phyloP scores from a whole-genome alignment of 1,140 invertebrate species.

The Mya arenaria region DNA sequence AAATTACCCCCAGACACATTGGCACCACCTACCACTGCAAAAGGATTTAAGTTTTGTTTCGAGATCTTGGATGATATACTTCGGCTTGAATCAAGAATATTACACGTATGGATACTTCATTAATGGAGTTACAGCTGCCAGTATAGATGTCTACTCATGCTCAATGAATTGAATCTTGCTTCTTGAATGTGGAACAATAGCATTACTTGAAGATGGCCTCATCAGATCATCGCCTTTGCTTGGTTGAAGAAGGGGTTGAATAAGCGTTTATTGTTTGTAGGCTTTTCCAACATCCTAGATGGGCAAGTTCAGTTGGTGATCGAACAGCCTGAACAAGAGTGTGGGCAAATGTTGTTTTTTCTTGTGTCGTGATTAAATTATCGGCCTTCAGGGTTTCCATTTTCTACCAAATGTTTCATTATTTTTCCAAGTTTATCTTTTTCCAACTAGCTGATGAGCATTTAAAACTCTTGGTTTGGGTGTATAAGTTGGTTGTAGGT shows the following conservation, averaged over 20 bases:
- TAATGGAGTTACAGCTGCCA: constrained; percentile 26
- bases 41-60: constrained; percentile 49
- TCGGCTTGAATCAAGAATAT: constrained; percentile 19
- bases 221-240: too few relatives aligned
- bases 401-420: constrained; percentile 24
- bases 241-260: constrained; percentile 17
- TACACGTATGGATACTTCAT: too few relatives aligned
- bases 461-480: constrained; percentile 5
- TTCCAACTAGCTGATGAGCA: constrained; percentile 27
- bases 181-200: too few relatives aligned
- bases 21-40: constrained; percentile 35
- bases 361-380: constrained; percentile 51
- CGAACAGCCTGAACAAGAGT: constrained; percentile 12
- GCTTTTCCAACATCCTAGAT: constrained; percentile 43
- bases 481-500: constrained; percentile 4
- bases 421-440: too few relatives aligned
- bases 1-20: constrained; percentile 27
- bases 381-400: constrained; percentile 12
- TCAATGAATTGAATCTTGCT: too few relatives aligned
- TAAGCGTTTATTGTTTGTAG: constrained; percentile 19
- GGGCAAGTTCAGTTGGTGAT: constrained; percentile 39
- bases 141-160: constrained; percentile 18
- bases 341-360: constrained; percentile 55
- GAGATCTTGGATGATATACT: constrained; percentile 15
- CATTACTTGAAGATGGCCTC: constrained; percentile 15